These are phyloP conservation scores for Mercenaria mercenaria DNA, from an alignment of 1,140 invertebrate species.

Conservation along the genomic window DNA sequence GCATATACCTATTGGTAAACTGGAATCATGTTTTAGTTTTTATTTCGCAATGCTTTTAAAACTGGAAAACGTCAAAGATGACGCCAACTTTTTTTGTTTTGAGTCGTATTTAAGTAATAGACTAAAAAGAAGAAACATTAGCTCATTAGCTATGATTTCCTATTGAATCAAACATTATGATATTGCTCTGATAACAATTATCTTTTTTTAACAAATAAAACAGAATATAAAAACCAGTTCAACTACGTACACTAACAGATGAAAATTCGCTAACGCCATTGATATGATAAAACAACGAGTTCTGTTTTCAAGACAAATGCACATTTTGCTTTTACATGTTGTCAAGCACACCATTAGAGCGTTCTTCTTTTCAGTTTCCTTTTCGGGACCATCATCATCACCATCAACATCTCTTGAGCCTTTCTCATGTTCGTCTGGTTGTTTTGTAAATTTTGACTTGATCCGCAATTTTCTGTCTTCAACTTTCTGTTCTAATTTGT, in stretches of 20 bases:
- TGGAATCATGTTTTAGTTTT: no score
- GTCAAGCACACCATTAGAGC: background rate
- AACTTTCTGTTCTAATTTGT: background rate
- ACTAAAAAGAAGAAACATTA: no score
- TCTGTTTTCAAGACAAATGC: slow-evolving; percentile 13
- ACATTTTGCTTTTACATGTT: background rate
- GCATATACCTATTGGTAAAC: no score
- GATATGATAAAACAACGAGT: slow-evolving; percentile 24
- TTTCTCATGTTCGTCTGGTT: background rate
- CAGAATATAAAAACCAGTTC: slow-evolving; percentile 23
- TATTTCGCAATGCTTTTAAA: no score
- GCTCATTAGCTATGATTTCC: no score
- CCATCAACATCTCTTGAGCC: background rate
- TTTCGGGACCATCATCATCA: background rate
- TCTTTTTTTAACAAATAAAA: slow-evolving; percentile 16
- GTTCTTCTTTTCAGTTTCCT: background rate
- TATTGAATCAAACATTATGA: no score
- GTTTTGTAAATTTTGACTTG: background rate
- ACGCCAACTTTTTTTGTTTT: no score
- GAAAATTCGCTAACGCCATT: slow-evolving; percentile 4
- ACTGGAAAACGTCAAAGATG: no score
- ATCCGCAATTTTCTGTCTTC: background rate
- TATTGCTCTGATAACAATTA: no score
- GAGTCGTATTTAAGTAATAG: no score
- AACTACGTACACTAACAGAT: slow-evolving; percentile 25